These are phyloP conservation scores for Acanthiza pusilla DNA, from an alignment of 2,797 vertebrate genomes.

Conservation along the genomic window DNA sequence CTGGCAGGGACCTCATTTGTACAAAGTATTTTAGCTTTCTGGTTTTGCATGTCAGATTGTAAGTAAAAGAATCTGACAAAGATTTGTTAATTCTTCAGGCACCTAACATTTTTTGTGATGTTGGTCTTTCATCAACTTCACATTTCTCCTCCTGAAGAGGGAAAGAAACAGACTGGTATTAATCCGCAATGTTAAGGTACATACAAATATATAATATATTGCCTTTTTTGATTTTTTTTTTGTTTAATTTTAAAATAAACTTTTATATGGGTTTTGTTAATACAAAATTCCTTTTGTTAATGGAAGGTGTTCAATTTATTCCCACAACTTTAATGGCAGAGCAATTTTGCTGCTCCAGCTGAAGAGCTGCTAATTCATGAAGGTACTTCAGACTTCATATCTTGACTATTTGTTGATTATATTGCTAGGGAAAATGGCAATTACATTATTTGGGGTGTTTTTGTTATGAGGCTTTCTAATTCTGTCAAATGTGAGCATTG, in stretches of 20 bases:
- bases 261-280: neutral
- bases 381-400: neutral
- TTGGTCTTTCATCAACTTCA: neutral
- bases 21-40: neutral
- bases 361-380: neutral
- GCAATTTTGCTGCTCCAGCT: neutral
- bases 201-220: neutral
- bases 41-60: neutral
- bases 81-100: neutral
- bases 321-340: neutral
- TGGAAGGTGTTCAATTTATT: neutral
- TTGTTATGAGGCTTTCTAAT: neutral
- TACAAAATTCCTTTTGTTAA: neutral
- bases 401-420: neutral
- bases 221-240: neutral
- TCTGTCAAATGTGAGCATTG: neutral
- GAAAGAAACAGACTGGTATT: neutral
- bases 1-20: neutral
- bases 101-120: neutral
- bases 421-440: neutral
- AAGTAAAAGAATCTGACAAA: neutral
- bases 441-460: neutral
- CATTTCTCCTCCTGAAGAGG: neutral
- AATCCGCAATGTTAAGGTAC: neutral
- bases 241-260: neutral